Percentiles rank a stretch among this genome's conserved stretches.
Conservation (phyloP, 1,140 invertebrate species). For the Odontomachus brunneus region DNA sequence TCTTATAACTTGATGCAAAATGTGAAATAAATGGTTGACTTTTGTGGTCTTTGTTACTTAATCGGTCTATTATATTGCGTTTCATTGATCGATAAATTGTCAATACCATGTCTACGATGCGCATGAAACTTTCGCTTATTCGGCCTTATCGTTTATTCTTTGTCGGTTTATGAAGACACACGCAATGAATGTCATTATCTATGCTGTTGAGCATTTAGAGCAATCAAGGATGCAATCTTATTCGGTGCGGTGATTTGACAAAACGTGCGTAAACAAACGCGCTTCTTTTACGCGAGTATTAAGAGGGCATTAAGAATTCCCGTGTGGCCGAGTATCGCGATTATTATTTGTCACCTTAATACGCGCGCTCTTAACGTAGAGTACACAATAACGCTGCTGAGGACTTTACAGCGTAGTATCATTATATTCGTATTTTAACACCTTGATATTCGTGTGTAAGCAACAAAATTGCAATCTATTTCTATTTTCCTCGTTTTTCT, state of each 20-base stretch:
- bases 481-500: background rate
- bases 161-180: background rate
- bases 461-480: background rate
- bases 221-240: slow-evolving; percentile 35
- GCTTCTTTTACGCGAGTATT: background rate
- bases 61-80: no score
- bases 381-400: background rate
- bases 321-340: no score
- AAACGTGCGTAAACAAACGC: slow-evolving; percentile 4
- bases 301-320: slow-evolving; percentile 1
- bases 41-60: no score
- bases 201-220: background rate
- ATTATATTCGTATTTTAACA: background rate
- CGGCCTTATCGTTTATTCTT: background rate
- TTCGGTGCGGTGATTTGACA: background rate
- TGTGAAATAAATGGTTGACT: no score
- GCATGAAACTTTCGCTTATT: background rate
- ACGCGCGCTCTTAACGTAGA: background rate
- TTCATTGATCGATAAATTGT: background rate
- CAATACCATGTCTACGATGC: background rate
- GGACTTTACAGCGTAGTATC: background rate
- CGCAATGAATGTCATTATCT: background rate
- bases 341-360: background rate
- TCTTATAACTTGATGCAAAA: no score
- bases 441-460: background rate